Base-by-base conservation (phyloP, 2,113 vertebrate genomes). In the Equus quagga region DNA sequence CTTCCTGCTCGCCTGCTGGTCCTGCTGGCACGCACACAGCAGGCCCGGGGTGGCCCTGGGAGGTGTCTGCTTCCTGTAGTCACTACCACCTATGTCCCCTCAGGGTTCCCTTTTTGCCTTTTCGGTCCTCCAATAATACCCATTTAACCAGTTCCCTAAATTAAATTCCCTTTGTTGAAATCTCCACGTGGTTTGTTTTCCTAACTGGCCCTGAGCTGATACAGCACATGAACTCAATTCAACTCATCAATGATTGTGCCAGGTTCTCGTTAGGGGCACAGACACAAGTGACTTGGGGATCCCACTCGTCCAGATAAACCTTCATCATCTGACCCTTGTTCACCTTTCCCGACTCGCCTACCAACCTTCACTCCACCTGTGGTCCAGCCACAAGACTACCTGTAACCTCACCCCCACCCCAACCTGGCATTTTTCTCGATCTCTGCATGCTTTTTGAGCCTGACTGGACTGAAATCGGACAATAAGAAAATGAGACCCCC, bases 201-300 rank as follows among this genome's bases (percentile, higher is more conserved):
- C 51, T 23, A 36, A 69, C 26, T 54, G 51, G 70, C 12, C 23
- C 60, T 36, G 49, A 44, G 13, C 28, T 7, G 44, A n/a, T 2
- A 46, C n/a, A 46, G 54, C 12, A 1, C 33, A 21, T 1, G 4
- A 23, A 41, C 46, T 21, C 70, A 51, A 8, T 17, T 49, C 24
- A 41, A 0, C 8, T 1, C 70, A 0, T 28, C 51, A 21, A 0
- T 5, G 5, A 2, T 12, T 21, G 41, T 11, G 46, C 19, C 26
- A 5, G 70, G 33, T n/a, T 54, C 62, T 26, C 23, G 13, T 31
- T 7, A 11, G n/a, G 26, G 21, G 49, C 75, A 15, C 21, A 31
- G 21, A 11, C 5, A 0, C 1, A 36, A 46, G 78, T 2, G 1
- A 54, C 58, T 24, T 0, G 0, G 65, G 41, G 9, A 2, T 9